Evolutionary conservation across 2,113 vertebrate species (phyloP).

Genomic region (Alethe diademata): DNA sequence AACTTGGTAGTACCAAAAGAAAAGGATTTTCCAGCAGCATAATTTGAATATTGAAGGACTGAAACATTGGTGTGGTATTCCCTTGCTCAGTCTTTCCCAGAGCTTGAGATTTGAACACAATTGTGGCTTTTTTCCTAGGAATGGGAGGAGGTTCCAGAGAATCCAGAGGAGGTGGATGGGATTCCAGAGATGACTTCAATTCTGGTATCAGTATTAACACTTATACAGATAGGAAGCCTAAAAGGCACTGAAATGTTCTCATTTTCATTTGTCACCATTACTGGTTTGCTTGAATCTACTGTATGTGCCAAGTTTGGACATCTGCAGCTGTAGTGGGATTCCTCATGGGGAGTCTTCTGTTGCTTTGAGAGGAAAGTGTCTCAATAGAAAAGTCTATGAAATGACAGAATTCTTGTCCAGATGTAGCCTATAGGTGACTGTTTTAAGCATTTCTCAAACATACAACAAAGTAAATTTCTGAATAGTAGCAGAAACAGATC

Average conservation of each 20-base stretch:
- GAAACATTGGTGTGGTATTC: not conserved
- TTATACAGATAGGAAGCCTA: conserved; percentile 44
- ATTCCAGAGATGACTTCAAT: conserved; percentile 84
- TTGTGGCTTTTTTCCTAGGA: conserved; percentile 81
- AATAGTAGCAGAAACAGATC: conserved; percentile 57
- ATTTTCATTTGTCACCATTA: not conserved
- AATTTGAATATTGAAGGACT: conserved; percentile 12
- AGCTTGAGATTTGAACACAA: conserved; percentile 53
- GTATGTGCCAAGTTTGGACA: not conserved
- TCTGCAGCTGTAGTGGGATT: not conserved
- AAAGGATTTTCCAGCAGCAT: conserved; percentile 13
- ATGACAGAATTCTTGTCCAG: not conserved
- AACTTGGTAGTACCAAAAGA: not conserved
- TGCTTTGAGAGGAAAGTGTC: not conserved
- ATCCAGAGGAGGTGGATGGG: conserved; percentile 84
- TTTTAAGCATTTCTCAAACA: not conserved
- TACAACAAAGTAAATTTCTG: not conserved
- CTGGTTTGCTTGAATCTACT: not conserved
- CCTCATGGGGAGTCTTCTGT: not conserved
- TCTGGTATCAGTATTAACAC: conserved; percentile 74
- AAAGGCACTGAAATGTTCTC: conserved; percentile 34
- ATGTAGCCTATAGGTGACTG: not conserved
- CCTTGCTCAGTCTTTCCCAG: conserved; percentile 57
- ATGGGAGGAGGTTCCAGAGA: conserved; percentile 85
- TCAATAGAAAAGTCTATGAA: not conserved